A percentile compares a stretch with the other conserved stretches of the same genome.
Conservation (phyloP, 2,797 vertebrate genomes). For the Sebastes trivittatus region DNA sequence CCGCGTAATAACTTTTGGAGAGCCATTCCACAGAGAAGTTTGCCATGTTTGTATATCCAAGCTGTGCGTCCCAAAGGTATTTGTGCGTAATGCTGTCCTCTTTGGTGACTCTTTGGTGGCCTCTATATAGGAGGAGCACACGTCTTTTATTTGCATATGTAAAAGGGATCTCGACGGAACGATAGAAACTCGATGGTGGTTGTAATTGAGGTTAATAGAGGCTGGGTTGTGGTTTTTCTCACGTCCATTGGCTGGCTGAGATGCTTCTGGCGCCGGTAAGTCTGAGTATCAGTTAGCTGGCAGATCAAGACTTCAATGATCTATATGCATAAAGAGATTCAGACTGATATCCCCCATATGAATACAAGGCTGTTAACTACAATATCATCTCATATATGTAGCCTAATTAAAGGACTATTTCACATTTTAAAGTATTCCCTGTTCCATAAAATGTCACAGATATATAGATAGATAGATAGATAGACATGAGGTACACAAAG, state of each 20-base stretch:
- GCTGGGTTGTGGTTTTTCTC: constrained; percentile 69
- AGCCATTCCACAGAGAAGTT: constrained; percentile 80
- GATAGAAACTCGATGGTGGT: constrained; percentile 76
- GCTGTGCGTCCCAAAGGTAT: background rate
- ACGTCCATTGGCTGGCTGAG: constrained; percentile 44
- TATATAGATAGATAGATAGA: too few species aligned
- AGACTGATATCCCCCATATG: constrained; percentile 4
- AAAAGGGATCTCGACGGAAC: constrained; percentile 75
- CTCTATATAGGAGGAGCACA: constrained; percentile 63
- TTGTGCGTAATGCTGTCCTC: background rate
- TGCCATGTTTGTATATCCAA: constrained; percentile 48
- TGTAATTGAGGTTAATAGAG: constrained; percentile 82
- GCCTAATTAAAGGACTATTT: background rate
- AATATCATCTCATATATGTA: background rate
- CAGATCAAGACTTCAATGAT: constrained; percentile 29
- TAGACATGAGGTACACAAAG: too few species aligned
- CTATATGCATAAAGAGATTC: constrained; percentile 32
- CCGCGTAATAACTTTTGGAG: constrained; percentile 61
- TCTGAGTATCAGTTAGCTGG: constrained; percentile 81
- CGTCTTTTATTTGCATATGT: constrained; percentile 79
- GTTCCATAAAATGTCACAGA: too few species aligned
- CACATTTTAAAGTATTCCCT: background rate
- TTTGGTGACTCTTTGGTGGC: background rate
- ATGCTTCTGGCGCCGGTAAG: constrained; percentile 82
- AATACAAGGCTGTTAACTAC: background rate